Evolutionary conservation across 2,797 vertebrate genomes (phyloP).

Genomic region (Ceryle rudis): DNA sequence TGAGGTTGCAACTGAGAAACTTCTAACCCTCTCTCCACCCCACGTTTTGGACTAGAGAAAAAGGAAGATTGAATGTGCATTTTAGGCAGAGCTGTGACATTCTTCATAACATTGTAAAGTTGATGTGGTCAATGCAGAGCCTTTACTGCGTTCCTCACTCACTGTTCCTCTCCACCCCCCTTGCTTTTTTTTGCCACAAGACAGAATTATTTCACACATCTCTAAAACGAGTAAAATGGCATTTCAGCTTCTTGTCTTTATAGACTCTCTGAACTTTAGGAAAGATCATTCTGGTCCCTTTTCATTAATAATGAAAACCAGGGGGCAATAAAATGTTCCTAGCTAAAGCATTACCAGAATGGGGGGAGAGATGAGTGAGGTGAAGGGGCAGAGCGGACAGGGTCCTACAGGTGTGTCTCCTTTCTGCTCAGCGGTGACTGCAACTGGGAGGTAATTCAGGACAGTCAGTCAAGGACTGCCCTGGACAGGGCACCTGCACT

Average conservation of each 20-base stretch:
- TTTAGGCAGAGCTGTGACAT: slow-evolving; percentile 43
- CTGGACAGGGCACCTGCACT: neutral
- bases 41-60: neutral
- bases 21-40: neutral
- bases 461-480: neutral
- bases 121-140: slow-evolving; percentile 29
- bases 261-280: slow-evolving; percentile 88
- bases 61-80: neutral
- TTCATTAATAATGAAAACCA: slow-evolving; percentile 90
- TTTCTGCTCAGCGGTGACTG: neutral
- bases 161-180: neutral
- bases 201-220: slow-evolving; percentile 84
- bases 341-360: slow-evolving; percentile 53
- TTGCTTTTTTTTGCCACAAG: slow-evolving; percentile 76
- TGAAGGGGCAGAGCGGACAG: slow-evolving; percentile 58
- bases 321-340: slow-evolving; percentile 85
- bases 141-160: neutral
- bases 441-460: neutral
- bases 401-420: slow-evolving; percentile 72
- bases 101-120: neutral
- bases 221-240: slow-evolving; percentile 85
- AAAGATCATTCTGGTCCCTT: slow-evolving; percentile 87
- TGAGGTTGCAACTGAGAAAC: neutral
- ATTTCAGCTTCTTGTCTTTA: slow-evolving; percentile 86
- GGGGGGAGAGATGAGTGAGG: slow-evolving; percentile 38